These are phyloP conservation scores for Cladorhizidae sp. DNA, from an alignment of 37 sponge, comb jelly and placozoan species.

Conservation along the genomic window DNA sequence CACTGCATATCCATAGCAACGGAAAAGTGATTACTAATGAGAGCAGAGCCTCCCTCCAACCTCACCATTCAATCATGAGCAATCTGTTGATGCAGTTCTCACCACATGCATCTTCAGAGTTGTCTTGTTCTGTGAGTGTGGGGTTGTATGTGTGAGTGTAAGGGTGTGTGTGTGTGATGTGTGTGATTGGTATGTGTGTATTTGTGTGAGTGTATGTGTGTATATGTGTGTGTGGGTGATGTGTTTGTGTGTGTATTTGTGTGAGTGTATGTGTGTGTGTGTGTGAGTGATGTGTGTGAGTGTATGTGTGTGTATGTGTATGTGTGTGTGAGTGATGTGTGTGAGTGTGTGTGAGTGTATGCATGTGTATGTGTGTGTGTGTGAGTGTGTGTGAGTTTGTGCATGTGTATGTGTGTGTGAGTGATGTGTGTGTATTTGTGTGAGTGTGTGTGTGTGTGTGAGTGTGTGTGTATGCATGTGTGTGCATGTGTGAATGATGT, in stretches of 20 bases:
- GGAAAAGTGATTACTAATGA: neutral
- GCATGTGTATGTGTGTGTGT: neutral
- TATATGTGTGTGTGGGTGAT: neutral
- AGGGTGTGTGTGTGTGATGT: neutral
- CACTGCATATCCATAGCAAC: conserved; percentile 37
- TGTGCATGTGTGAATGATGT: too few relatives aligned
- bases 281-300: neutral
- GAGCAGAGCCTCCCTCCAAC: neutral
- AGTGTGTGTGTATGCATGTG: neutral
- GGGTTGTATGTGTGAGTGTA: neutral
- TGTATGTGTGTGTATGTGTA: neutral
- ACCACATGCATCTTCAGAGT: conserved; percentile 86
- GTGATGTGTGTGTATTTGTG: too few relatives aligned
- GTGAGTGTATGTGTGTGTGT: too few relatives aligned
- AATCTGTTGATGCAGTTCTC: conserved; percentile 92
- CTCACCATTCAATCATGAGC: conserved; percentile 97
- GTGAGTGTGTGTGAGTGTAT: neutral
- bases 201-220: neutral
- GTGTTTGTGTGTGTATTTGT: neutral
- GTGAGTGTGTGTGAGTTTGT: neutral
- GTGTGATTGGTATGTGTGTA: too few relatives aligned
- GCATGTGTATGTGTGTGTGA: neutral
- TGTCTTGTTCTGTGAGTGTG: conserved; percentile 43
- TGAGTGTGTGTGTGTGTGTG: too few relatives aligned
- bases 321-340: neutral